These are phyloP conservation scores for Bucco capensis DNA, from an alignment of 2,113 vertebrate genomes.

Conservation along the genomic window DNA sequence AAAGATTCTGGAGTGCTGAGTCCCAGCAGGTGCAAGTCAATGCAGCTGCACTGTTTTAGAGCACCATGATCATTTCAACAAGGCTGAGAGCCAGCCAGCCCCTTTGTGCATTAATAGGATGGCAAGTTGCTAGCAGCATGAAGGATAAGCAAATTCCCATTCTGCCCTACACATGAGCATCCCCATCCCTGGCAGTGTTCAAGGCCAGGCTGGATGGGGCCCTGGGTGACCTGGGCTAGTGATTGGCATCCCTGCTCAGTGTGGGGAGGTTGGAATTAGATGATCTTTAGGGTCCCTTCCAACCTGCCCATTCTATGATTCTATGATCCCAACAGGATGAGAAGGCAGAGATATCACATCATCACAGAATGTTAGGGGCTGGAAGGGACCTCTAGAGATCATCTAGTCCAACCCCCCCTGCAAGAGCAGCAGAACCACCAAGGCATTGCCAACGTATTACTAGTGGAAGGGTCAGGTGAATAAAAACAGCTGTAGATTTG, in stretches of 20 bases:
- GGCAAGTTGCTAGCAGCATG: background rate
- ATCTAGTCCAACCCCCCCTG: no score
- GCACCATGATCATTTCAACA: background rate
- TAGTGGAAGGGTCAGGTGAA: background rate
- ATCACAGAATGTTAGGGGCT: no score
- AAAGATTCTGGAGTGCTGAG: background rate
- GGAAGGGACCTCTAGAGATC: no score
- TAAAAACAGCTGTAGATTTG: background rate
- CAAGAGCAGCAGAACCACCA: no score
- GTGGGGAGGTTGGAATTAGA: no score
- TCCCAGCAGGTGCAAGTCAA: background rate
- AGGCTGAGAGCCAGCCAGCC: background rate
- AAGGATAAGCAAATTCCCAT: background rate
- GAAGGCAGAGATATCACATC: background rate
- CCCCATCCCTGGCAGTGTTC: no score
- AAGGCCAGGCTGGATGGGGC: no score
- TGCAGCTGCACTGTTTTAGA: background rate
- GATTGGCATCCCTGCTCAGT: no score
- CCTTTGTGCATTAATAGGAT: background rate
- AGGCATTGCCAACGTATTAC: background rate
- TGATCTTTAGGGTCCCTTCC: no score
- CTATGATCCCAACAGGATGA: background rate
- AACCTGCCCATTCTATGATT: no score
- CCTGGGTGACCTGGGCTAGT: no score
- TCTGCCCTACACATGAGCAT: rapidly evolving